Conservation (phyloP, 2,113 vertebrate genomes). For the Hydrochoerus hydrochaeris region DNA sequence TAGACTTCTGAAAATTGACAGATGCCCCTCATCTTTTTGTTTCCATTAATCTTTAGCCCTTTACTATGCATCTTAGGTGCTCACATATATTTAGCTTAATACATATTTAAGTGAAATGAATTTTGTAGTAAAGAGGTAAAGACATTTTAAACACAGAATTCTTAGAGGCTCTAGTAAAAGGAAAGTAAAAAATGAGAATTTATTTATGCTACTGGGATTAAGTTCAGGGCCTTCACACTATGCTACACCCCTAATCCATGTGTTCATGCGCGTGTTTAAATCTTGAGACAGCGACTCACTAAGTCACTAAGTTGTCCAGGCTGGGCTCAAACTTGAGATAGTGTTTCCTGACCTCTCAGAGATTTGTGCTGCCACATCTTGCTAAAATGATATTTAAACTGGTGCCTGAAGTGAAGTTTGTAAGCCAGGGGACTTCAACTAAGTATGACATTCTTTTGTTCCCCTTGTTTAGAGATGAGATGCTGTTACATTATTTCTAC, state of each 20-base stretch:
- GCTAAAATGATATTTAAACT: neutral
- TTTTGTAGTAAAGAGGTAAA: neutral
- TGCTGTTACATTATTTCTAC: neutral
- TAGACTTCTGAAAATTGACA: neutral
- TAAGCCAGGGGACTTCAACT: neutral
- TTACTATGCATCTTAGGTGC: neutral
- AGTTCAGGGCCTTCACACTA: neutral
- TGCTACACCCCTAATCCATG: neutral
- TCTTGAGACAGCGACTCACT: neutral
- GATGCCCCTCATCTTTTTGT: neutral
- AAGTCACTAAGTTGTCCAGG: neutral
- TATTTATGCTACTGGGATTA: neutral
- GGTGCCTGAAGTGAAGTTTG: neutral
- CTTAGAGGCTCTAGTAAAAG: neutral
- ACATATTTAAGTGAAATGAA: conserved; percentile 14
- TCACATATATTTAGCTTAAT: neutral
- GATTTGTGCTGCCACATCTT: neutral
- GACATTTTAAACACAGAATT: neutral
- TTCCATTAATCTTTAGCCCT: neutral
- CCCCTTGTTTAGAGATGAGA: neutral
- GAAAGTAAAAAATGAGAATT: neutral
- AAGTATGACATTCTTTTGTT: neutral
- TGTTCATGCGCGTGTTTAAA: neutral
- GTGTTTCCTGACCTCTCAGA: neutral
- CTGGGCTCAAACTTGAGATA: neutral